Base-by-base conservation (phyloP, 2,888 invertebrate species). In the Anticlea derivata region DNA sequence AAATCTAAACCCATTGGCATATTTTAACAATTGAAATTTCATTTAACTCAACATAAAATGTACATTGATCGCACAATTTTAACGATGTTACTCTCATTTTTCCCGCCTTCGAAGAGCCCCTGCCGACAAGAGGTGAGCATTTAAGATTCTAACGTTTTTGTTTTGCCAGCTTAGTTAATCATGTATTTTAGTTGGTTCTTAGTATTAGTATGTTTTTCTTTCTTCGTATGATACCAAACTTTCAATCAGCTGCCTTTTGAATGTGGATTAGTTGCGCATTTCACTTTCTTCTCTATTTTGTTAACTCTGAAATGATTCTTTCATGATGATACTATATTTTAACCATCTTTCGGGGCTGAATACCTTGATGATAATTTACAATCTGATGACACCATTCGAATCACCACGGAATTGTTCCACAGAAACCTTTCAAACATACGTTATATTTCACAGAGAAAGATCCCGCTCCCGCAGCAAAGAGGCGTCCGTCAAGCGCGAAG, bases 391-490 rank as follows among this genome's bases (percentile, higher is more conserved):
- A 22, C 2, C 1, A n/a, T 33, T 39, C 2, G 23, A 31, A 23
- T 10, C 22, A 12, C 20, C 7, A 1, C 12, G 12, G 23, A 6
- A 41, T 11, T 11, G 8, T 7, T 11, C 1, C n/a, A 27, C 4
- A 3, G 12, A 20, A 22, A 11, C 4, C 1, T 17, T 24, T 20
- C 7, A 38, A 50, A 50, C 30, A 17, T 30, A 4, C n/a, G 35
- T 38, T 1, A 23, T 43, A n/a, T 47, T 64, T 45, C 43, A 50
- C 77, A 94, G 94, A 82, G 94, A 94, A 70, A 92, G 94, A 22
- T 95, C 95, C 48, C 92, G 92, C 37, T 95, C 94, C 23, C 91
- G 89, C 65, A 94, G 94, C 78, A 95, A 95, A 78, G 93, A 92
- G 35, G 78, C 70, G 10, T 86, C 88, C 1, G 86, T 87, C 10